phyloP scores from a whole-genome alignment of 2,113 vertebrate genomes.

The Todiramphus chloris region DNA sequence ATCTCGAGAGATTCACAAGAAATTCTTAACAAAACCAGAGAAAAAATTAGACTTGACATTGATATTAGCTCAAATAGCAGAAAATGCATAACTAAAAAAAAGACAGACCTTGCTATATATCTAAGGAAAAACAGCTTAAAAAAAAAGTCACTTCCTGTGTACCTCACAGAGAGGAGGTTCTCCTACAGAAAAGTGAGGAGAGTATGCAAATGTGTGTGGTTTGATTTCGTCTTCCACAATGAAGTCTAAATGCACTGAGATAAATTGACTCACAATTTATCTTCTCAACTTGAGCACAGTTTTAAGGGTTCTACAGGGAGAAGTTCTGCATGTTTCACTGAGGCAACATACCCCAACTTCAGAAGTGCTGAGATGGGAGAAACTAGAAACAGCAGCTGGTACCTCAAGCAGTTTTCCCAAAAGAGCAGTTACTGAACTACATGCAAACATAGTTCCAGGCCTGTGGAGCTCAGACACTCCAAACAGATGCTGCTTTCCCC shows the following conservation, averaged over 20 bases:
- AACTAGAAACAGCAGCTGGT: conserved; percentile 19
- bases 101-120: neutral
- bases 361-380: neutral
- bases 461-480: neutral
- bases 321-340: neutral
- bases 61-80: conserved; percentile 15
- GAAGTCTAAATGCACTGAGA: neutral
- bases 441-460: neutral
- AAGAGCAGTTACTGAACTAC: neutral
- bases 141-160: neutral
- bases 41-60: neutral
- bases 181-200: neutral
- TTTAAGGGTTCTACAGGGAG: neutral
- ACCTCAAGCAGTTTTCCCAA: neutral
- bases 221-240: neutral
- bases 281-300: neutral
- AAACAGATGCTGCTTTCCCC: neutral
- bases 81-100: neutral
- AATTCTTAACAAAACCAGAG: neutral
- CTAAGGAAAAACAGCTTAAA: neutral
- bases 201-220: neutral
- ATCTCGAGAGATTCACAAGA: neutral
- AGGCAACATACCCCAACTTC: neutral
- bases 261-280: neutral
- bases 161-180: neutral